Evolutionary conservation across 1,140 invertebrate genomes (phyloP), one percentile per base, ranked within the genome.

Genomic region (Zeugodacus cucurbitae): DNA sequence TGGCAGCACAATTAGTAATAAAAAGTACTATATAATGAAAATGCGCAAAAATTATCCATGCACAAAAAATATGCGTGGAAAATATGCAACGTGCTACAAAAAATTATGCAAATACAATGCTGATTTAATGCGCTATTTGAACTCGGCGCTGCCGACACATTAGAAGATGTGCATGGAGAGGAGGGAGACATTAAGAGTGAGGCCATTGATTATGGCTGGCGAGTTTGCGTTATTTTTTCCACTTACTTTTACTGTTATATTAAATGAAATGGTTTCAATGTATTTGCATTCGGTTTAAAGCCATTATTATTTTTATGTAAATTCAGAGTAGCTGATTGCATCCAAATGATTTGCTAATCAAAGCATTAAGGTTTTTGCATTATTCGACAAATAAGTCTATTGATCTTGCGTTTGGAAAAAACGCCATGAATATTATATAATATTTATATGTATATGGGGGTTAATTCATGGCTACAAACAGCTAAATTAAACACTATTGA

Each of bases 41-140:
- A 82, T 48, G 34, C 44, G 41, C 37, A 82, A 54, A 82, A 48
- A 44, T 48, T 26, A 48, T 82, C 48, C 22, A 82, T 82, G 22
- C 7, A 7, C 2, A 48, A 82, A 82, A 82, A 41, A 14, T 41
- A 74, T 54, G 41, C 41, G 10, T 48, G 34, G 10, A 82, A 48
- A 82, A 48, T 11, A 20, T 48, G 20, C 6, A 82, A 20, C 7
- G 17, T 11, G 7, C 7, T 48, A 26, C 7, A 82, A 82, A 82
- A 48, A 82, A 54, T 17, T 48, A 29, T 82, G 74, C 74, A 82
- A 82, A 82, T 74, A 22, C 5, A 37, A 37, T 29, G 26, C 10
- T 82, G 34, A 44, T 74, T 74, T 82, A 82, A 44, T 82, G 74
- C 41, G 26, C 41, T 48, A 82, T 82, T 82, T 82, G 74, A 82